These are phyloP conservation scores for Aphrocallistes beatrix DNA, from an alignment of 37 sponge, comb jelly and placozoan species.

Conservation along the genomic window DNA sequence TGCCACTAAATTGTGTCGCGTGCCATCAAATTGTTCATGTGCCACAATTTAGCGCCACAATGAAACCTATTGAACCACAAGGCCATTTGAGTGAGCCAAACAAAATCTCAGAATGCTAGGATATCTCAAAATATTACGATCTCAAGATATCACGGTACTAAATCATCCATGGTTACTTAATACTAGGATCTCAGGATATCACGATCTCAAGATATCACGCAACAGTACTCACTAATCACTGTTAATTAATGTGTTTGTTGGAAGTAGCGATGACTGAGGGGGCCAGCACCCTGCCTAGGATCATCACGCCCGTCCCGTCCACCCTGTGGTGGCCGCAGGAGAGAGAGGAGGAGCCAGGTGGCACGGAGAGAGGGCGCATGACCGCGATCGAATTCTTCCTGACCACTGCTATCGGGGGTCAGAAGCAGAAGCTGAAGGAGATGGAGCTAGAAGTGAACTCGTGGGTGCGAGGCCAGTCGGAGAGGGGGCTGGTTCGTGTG, in stretches of 20 bases:
- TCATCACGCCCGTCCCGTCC: neutral
- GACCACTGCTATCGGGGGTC: neutral
- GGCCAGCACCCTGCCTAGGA: neutral
- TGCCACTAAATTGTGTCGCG: too few species aligned
- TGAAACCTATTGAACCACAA: too few species aligned
- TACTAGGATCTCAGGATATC: too few species aligned
- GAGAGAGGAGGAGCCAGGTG: neutral
- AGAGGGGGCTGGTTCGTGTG: neutral
- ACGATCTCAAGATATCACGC: too few species aligned
- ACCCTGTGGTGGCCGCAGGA: neutral
- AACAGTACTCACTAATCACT: neutral
- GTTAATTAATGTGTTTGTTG: neutral
- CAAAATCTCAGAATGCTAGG: too few species aligned
- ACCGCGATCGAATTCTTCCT: slow-evolving; percentile 11
- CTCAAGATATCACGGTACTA: too few species aligned
- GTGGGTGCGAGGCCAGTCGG: neutral
- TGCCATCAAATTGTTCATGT: too few species aligned
- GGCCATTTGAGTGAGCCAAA: too few species aligned
- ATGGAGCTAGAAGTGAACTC: neutral
- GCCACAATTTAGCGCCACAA: too few species aligned
- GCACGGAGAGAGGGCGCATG: neutral
- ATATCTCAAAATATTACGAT: too few species aligned
- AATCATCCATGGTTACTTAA: too few species aligned
- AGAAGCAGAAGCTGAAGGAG: neutral
- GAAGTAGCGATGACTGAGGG: neutral